These are phyloP conservation scores for Bombycilla garrulus DNA, from an alignment of 2,113 vertebrate genomes.

Conservation along the genomic window DNA sequence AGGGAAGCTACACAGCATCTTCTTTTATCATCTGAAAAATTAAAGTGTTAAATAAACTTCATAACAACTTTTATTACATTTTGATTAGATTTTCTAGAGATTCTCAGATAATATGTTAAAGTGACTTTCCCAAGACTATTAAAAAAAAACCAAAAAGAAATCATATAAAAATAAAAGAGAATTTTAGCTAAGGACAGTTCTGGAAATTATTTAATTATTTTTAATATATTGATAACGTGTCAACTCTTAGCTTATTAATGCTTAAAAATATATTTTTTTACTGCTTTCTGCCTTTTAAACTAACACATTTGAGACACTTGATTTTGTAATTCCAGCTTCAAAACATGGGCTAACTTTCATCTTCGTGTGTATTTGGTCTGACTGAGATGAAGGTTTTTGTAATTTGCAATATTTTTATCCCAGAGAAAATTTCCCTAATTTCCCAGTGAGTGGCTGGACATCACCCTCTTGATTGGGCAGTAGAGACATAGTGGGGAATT, in stretches of 20 bases:
- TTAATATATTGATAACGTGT: background rate
- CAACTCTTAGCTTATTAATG: background rate
- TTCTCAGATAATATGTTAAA: background rate
- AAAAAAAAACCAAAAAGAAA: background rate
- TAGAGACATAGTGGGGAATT: background rate
- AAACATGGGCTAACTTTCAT: background rate
- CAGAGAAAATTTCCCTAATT: background rate
- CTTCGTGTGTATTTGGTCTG: background rate
- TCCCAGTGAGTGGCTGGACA: background rate
- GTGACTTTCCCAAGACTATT: background rate
- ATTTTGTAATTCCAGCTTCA: background rate
- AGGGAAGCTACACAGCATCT: background rate
- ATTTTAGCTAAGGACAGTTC: background rate
- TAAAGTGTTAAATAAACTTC: background rate
- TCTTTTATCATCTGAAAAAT: background rate
- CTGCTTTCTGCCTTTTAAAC: background rate
- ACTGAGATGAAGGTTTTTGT: background rate
- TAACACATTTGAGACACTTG: background rate
- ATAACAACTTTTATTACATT: background rate
- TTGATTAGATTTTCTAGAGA: background rate
- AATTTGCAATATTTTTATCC: background rate
- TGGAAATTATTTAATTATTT: background rate
- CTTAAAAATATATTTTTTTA: background rate
- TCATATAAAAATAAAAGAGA: background rate
- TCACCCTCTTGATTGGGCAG: background rate